phyloP scores from a whole-genome alignment of 2,113 vertebrate genomes.

The Anguilla rostrata region DNA sequence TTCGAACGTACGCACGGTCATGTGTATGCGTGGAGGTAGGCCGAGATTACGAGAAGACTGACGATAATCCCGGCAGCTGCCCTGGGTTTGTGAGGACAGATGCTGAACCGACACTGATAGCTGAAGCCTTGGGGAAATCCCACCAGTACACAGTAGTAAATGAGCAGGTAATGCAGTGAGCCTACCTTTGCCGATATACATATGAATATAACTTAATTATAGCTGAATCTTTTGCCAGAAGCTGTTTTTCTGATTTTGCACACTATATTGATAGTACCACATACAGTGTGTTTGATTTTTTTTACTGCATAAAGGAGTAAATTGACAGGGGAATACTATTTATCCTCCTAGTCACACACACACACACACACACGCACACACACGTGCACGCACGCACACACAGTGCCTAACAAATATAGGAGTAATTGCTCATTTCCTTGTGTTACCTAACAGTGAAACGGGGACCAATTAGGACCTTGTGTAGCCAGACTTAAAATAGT shows the following conservation, averaged over 20 bases:
- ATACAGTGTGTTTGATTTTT: not conserved
- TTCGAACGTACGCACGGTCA: conserved; percentile 28
- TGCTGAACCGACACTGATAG: not conserved
- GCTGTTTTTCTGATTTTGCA: too few relatives aligned
- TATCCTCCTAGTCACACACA: not conserved
- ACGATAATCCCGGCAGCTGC: not conserved
- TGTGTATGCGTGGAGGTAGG: not conserved
- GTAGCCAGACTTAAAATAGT: conserved; percentile 73
- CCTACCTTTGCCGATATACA: not conserved
- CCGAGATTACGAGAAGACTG: not conserved
- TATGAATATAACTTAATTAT: not conserved
- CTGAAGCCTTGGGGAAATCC: conserved; percentile 1
- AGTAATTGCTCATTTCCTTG: conserved; percentile 78
- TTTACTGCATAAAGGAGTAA: not conserved
- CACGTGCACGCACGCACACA: conserved; percentile 33
- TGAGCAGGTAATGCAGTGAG: conserved; percentile 1
- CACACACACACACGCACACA: conserved; percentile 27
- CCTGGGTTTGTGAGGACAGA: not conserved
- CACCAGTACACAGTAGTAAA: not conserved
- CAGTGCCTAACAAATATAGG: conserved; percentile 60
- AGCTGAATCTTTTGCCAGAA: not conserved
- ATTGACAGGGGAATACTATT: not conserved
- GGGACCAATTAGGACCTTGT: conserved; percentile 73
- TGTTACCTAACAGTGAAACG: conserved; percentile 74
- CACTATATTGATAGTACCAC: not conserved